phyloP scores from a whole-genome alignment of 2,113 vertebrate genomes.

The Boulengeromyrus knoepffleri region DNA sequence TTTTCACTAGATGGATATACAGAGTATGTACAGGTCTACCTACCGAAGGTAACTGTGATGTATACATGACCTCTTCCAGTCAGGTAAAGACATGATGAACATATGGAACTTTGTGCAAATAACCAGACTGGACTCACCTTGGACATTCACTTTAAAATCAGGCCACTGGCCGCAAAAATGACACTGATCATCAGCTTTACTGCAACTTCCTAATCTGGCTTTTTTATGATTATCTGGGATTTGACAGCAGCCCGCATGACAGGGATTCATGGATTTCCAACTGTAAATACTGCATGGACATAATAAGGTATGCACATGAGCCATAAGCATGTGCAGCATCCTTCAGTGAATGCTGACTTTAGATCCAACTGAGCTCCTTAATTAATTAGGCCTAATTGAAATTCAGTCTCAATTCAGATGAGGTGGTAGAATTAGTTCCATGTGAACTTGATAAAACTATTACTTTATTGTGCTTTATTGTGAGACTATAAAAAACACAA shows the following conservation, averaged over 20 bases:
- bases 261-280: background rate
- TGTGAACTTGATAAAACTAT: background rate
- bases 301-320: background rate
- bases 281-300: background rate
- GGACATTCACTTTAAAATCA: background rate
- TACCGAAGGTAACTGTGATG: background rate
- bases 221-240: background rate
- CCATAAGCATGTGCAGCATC: background rate
- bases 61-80: constrained; percentile 1
- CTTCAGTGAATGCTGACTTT: background rate
- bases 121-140: background rate
- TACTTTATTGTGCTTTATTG: background rate
- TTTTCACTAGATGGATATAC: background rate
- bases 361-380: background rate
- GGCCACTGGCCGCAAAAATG: background rate
- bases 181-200: background rate
- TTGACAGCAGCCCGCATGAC: background rate
- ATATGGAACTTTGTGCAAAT: background rate
- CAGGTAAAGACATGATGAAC: background rate
- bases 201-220: background rate
- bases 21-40: background rate
- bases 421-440: background rate
- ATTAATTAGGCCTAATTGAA: background rate
- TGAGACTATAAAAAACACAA: background rate
- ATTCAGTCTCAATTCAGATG: background rate